Percentiles rank a stretch among this genome's conserved stretches.
Conservation (phyloP, 2,888 invertebrate genomes). For the Agrochola lota region DNA sequence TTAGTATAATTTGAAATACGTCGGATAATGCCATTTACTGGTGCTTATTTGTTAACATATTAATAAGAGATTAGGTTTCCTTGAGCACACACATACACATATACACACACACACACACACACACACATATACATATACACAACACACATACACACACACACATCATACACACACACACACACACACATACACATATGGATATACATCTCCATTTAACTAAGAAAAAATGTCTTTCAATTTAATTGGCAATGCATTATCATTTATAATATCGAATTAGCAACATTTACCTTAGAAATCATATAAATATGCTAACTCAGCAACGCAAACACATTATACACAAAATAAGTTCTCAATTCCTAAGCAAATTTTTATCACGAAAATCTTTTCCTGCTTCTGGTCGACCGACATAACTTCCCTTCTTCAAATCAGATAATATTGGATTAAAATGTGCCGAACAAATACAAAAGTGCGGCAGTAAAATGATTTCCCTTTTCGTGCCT, state of each 20-base stretch:
- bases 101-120: too few species aligned
- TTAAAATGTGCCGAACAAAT: constrained; percentile 73
- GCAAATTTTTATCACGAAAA: constrained; percentile 17
- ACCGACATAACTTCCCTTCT: constrained; percentile 54
- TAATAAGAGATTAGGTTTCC: too few species aligned
- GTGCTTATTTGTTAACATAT: background rate
- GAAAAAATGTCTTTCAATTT: too few species aligned
- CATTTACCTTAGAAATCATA: background rate
- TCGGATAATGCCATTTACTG: background rate
- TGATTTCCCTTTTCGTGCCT: constrained; percentile 70
- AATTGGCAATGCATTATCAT: background rate
- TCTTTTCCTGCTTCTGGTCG: constrained; percentile 43
- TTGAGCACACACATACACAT: too few species aligned
- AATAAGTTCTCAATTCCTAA: constrained; percentile 28
- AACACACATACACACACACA: too few species aligned
- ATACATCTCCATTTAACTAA: background rate
- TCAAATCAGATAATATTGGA: constrained; percentile 67
- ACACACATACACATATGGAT: too few species aligned
- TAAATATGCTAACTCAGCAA: background rate
- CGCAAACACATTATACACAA: constrained; percentile 22
- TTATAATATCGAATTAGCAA: background rate
- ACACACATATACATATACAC: too few species aligned
- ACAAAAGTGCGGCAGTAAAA: constrained; percentile 73
- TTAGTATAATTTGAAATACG: background rate
- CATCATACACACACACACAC: too few species aligned